These are phyloP conservation scores for Thysanoteuthis rhombus DNA, from an alignment of 2,888 invertebrate genomes.

Conservation along the genomic window DNA sequence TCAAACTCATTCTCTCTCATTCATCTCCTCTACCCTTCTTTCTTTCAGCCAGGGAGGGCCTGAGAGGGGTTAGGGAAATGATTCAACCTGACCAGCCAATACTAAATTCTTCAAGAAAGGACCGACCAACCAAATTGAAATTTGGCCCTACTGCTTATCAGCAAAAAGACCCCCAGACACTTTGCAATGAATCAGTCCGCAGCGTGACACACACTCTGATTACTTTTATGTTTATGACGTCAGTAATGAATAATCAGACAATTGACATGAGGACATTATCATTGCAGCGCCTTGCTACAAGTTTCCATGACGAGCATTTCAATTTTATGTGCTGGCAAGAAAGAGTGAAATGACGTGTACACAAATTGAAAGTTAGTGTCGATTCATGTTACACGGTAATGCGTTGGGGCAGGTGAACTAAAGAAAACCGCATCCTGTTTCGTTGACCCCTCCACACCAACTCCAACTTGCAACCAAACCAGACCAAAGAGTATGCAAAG, in stretches of 20 bases:
- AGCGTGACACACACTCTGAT: not conserved
- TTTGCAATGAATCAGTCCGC: not conserved
- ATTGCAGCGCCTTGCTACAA: not conserved
- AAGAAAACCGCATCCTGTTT: not conserved
- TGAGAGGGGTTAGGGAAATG: too few relatives aligned
- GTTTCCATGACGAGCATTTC: not conserved
- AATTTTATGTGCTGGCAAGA: not conserved
- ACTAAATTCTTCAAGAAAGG: not conserved
- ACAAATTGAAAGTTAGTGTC: conserved; percentile 12
- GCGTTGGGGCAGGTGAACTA: not conserved
- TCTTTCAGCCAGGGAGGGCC: too few relatives aligned
- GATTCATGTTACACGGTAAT: conserved; percentile 12
- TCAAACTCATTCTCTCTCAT: too few relatives aligned
- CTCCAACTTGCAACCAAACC: not conserved
- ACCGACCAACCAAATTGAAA: not conserved
- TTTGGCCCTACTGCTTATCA: not conserved
- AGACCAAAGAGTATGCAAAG: not conserved
- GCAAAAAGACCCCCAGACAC: not conserved
- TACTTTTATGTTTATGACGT: not conserved
- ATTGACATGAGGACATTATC: not conserved
- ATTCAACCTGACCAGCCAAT: too few relatives aligned
- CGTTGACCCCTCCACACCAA: not conserved
- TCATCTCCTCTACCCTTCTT: not conserved
- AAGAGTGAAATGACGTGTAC: conserved; percentile 12
- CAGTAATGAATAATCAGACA: not conserved